Conservation (phyloP, 1,140 invertebrate genomes). For the Scaptomyza montana region DNA sequence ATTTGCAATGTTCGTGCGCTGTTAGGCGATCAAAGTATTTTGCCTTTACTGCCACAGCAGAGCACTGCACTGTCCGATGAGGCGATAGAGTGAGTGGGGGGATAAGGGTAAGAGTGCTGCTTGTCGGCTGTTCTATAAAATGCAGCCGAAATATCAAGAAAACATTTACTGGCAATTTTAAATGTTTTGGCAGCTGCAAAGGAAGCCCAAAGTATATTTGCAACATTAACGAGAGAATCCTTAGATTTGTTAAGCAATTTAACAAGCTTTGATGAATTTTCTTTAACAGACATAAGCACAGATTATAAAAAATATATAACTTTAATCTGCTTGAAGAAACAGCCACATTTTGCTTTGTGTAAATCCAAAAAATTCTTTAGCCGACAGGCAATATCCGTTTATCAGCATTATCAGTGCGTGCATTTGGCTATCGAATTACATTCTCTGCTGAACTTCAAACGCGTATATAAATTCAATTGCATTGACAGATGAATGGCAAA, state of each 20-base stretch:
- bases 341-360: background rate
- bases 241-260: background rate
- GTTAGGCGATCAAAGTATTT: constrained; percentile 75
- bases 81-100: background rate
- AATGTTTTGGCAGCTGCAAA: constrained; percentile 27
- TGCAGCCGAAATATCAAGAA: constrained; percentile 18
- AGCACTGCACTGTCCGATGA: no score
- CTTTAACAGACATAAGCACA: no score
- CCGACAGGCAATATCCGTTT: constrained; percentile 25
- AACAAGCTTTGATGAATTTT: background rate
- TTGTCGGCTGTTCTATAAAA: background rate
- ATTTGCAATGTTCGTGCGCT: constrained; percentile 71
- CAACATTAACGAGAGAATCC: background rate
- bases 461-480: constrained; percentile 63
- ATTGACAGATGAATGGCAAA: constrained; percentile 72
- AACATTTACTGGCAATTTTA: constrained; percentile 30
- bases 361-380: background rate
- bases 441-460: no score
- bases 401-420: constrained; percentile 50
- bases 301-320: background rate
- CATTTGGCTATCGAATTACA: constrained; percentile 40
- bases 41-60: constrained; percentile 36
- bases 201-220: background rate
- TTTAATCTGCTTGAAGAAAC: constrained; percentile 2
- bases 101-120: no score